These are phyloP conservation scores for Sturmia bella DNA, from an alignment of 2,888 invertebrate species.

Conservation along the genomic window DNA sequence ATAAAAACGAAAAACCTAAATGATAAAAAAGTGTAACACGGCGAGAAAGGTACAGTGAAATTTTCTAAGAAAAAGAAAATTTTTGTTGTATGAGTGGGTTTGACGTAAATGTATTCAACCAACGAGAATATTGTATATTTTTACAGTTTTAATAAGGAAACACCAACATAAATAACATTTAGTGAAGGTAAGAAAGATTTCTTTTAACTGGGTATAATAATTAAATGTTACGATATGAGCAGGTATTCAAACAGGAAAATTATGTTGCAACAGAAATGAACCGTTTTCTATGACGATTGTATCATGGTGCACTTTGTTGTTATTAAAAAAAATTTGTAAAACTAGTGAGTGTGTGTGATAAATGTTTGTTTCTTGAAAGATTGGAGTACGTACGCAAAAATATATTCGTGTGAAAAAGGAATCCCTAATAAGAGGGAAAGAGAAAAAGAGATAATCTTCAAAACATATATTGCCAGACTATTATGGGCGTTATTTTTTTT, in stretches of 20 bases:
- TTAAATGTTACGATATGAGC: neutral
- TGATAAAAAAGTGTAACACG: conserved; percentile 55
- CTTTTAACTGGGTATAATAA: neutral
- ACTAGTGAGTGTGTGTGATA: conserved; percentile 49
- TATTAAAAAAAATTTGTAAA: conserved; percentile 42
- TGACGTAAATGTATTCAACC: conserved; percentile 53
- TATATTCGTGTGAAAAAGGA: conserved; percentile 35
- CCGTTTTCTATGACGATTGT: conserved; percentile 46
- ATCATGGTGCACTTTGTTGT: conserved; percentile 56
- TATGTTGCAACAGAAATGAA: conserved; percentile 62
- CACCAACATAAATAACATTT: conserved; percentile 7
- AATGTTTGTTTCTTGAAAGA: conserved; percentile 44
- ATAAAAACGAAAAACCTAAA: conserved; percentile 48
- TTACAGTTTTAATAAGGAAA: conserved; percentile 25
- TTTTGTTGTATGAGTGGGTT: conserved; percentile 57
- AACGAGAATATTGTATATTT: conserved; percentile 26
- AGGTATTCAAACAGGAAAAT: neutral
- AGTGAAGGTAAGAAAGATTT: conserved; percentile 45
- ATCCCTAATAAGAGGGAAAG: conserved; percentile 52
- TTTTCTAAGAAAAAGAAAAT: conserved; percentile 65
- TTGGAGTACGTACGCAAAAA: conserved; percentile 67
- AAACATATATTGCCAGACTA: conserved; percentile 49
- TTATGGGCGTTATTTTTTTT: too few relatives aligned
- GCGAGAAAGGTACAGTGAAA: conserved; percentile 66
- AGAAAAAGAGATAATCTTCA: conserved; percentile 56